A percentile compares a stretch with the other conserved stretches of the same genome.
Evolutionary conservation across 2,888 invertebrate species (phyloP).

Genomic region (Euphydryas editha): DNA sequence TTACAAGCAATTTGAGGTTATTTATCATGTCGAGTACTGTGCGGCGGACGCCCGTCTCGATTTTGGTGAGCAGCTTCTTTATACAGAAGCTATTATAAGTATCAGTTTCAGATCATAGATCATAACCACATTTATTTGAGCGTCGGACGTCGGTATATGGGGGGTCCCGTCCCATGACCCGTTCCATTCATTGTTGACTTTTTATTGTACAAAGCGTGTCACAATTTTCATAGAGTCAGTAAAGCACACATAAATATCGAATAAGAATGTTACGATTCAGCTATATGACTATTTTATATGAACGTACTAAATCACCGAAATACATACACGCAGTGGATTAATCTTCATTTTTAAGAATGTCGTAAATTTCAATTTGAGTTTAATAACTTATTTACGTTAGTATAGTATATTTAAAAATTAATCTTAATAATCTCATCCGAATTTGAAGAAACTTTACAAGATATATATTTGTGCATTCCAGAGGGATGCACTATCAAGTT

Average conservation of each 20-base stretch:
- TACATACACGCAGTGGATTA: slow-evolving; percentile 60
- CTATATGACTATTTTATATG: slow-evolving; percentile 65
- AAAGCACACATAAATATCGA: slow-evolving; percentile 68
- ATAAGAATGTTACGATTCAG: slow-evolving; percentile 64
- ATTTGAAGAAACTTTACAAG: slow-evolving; percentile 1
- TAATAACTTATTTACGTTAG: slow-evolving; percentile 76
- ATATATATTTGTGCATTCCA: background rate
- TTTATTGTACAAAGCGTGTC: slow-evolving; percentile 75
- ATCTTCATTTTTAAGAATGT: slow-evolving; percentile 78
- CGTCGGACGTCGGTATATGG: slow-evolving; percentile 65
- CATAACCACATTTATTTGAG: slow-evolving; percentile 78
- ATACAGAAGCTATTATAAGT: slow-evolving; percentile 83
- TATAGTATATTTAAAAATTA: slow-evolving; percentile 58
- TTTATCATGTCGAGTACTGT: slow-evolving; percentile 69
- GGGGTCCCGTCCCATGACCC: slow-evolving; percentile 72
- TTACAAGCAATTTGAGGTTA: slow-evolving; percentile 81
- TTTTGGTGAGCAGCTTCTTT: slow-evolving; percentile 76
- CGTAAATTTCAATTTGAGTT: slow-evolving; percentile 79
- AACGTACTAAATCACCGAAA: slow-evolving; percentile 72
- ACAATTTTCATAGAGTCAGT: slow-evolving; percentile 68
- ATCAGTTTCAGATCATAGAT: slow-evolving; percentile 84
- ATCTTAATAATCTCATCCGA: slow-evolving; percentile 60
- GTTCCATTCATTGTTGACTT: slow-evolving; percentile 71
- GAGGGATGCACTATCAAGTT: slow-evolving; percentile 13
- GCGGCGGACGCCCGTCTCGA: slow-evolving; percentile 57